Evolutionary conservation across 2,888 invertebrate species (phyloP).

Genomic region (Phoenoteleia sp.): DNA sequence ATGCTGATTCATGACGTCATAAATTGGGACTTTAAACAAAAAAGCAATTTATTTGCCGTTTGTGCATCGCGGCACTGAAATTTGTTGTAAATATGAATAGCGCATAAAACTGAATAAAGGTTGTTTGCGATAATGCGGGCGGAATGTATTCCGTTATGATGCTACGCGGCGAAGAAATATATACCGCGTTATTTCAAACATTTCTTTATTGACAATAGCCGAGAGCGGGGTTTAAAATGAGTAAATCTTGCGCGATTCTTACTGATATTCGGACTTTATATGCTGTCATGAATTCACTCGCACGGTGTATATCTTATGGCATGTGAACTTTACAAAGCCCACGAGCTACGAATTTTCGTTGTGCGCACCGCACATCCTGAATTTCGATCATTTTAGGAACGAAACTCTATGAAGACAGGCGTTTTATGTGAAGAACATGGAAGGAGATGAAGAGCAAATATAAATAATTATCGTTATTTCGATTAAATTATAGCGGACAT

Average conservation of each 20-base stretch:
- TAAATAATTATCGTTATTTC: too few relatives aligned
- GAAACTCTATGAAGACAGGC: neutral
- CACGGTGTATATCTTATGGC: constrained; percentile 28
- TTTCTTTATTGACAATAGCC: constrained; percentile 53
- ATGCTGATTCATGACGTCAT: neutral
- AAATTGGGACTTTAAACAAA: constrained; percentile 18
- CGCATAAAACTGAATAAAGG: constrained; percentile 30
- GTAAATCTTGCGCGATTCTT: constrained; percentile 51
- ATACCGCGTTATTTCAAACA: constrained; percentile 42
- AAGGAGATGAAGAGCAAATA: too few relatives aligned
- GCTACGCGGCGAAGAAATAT: constrained; percentile 15
- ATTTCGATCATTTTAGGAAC: constrained; percentile 44
- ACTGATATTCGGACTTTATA: constrained; percentile 48
- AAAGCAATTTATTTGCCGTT: constrained; percentile 20
- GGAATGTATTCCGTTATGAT: constrained; percentile 24
- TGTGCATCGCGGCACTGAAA: constrained; percentile 2
- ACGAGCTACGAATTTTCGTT: constrained; percentile 39
- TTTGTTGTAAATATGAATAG: constrained; percentile 26
- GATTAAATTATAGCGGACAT: too few relatives aligned
- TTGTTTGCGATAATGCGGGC: constrained; percentile 41
- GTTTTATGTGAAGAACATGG: too few relatives aligned
- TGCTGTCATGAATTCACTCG: constrained; percentile 47
- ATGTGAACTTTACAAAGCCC: constrained; percentile 44
- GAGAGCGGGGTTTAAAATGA: constrained; percentile 46
- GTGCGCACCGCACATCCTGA: constrained; percentile 20